Percentiles rank a stretch among this genome's conserved stretches.
phyloP scores from a whole-genome alignment of 2,113 vertebrate species.

The Okapia johnstoni region DNA sequence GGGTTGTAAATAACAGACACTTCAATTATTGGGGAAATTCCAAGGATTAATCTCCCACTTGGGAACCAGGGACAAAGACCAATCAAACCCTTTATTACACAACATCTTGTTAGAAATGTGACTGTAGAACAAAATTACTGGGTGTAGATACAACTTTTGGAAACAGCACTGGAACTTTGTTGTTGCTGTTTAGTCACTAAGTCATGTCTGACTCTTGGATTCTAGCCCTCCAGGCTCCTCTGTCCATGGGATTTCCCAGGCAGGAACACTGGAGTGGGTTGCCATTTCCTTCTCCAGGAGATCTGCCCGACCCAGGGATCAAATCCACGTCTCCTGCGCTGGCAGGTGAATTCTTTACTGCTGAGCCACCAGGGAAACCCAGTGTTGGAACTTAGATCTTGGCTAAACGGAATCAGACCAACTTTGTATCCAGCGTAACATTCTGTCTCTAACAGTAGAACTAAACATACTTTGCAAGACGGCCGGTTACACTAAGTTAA shows the following conservation, averaged over 20 bases:
- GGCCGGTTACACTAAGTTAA: accelerated
- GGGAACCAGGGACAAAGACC: background rate
- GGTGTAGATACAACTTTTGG: too few relatives aligned
- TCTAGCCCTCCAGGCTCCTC: background rate
- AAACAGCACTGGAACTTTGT: background rate
- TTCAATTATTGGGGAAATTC: background rate
- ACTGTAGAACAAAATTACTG: background rate
- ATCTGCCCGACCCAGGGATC: background rate
- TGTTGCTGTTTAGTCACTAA: background rate
- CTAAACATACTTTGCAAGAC: accelerated
- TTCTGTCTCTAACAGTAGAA: background rate
- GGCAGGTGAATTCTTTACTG: background rate
- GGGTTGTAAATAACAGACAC: background rate
- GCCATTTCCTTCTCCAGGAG: background rate
- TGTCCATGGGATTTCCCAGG: background rate
- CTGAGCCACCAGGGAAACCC: background rate
- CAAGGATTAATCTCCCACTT: background rate
- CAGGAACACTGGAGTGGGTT: background rate
- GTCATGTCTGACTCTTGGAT: background rate
- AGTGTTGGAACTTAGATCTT: accelerated
- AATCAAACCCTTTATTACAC: background rate
- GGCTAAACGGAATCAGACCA: accelerated
- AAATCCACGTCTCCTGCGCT: background rate
- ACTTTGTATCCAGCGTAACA: too few relatives aligned
- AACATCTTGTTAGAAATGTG: background rate